Base-by-base conservation (phyloP, 2,797 vertebrate species). In the Gallinago stenura region DNA sequence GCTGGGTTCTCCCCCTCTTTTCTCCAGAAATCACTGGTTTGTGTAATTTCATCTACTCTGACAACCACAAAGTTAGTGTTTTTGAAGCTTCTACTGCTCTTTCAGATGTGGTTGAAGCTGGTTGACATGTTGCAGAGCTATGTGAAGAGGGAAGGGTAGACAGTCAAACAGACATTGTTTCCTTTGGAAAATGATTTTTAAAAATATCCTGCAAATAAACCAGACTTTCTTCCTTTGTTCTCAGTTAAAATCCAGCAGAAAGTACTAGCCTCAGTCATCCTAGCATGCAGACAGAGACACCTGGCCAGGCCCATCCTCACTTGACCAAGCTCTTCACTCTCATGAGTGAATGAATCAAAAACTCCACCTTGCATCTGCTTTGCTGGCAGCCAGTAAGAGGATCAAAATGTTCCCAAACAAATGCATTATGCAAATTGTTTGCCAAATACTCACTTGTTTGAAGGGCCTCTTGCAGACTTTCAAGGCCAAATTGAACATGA, bases 341-440 rank as follows among this genome's bases (percentile, higher is more conserved):
- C 57, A 37, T 13, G n/a, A 78, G 81, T 72, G 58, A 94, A 84
- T 43, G 45, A 94, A 93, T 77, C 37, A 83, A 97, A 90, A 90
- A 64, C 61, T 62, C 83, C 86, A 93, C 81, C 83, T 94, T 89
- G 89, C 76, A 87, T 85, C 81, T 94, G 68, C 53, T 87, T 93
- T 93, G 57, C 75, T 90, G 79, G 87, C 88, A 93, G 53, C 35
- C 68, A 13, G 6, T 41, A 30, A 83, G 33, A 93, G 37, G 71
- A 93, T 78, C 83, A 93, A 84, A 89, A 78, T 91, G 64, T 94
- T 95, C 88, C 68, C 83, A 77, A 92, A 93, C 83, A 88, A 95
- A 93, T 62, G 16, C n/a, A 84, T 90, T 72, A 73, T 90, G 56
- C 56, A 79, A 83, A 84, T 77, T 31, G 10, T 90, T 84, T 95